Evolutionary conservation across 2,113 vertebrate genomes (phyloP).

Genomic region (Nannobrachium achirus): DNA sequence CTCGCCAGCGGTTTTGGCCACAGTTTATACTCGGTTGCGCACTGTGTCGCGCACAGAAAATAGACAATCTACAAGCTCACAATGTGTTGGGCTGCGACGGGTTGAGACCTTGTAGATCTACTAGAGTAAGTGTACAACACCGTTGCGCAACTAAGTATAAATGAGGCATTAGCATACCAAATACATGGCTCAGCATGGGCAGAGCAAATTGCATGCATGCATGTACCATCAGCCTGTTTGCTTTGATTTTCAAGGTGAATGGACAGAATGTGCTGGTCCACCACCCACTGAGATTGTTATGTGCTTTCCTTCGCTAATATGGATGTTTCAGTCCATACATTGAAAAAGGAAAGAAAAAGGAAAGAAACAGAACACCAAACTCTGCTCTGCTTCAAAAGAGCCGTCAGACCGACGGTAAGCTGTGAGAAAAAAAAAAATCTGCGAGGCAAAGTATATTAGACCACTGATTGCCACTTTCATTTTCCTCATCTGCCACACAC

Average conservation of each 20-base stretch:
- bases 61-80: no score
- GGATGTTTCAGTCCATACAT: slow-evolving; percentile 8
- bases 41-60: no score
- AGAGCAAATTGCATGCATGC: slow-evolving; percentile 32
- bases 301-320: slow-evolving; percentile 1
- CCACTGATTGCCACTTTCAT: slow-evolving; percentile 40
- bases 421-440: neutral
- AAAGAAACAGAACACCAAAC: no score
- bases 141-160: no score
- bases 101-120: no score
- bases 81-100: no score
- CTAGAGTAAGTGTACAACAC: no score
- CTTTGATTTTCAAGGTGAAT: slow-evolving; percentile 47
- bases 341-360: slow-evolving; percentile 12
- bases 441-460: slow-evolving; percentile 28
- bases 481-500: slow-evolving; percentile 37
- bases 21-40: no score
- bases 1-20: slow-evolving; percentile 31
- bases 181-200: slow-evolving; percentile 36
- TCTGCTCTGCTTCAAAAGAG: slow-evolving; percentile 8
- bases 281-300: slow-evolving; percentile 22
- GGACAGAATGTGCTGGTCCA: slow-evolving; percentile 24
- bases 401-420: no score
- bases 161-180: slow-evolving; percentile 1
- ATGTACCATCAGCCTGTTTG: slow-evolving; percentile 7